These are phyloP conservation scores for Neoitamus cyanurus DNA, from an alignment of 2,888 invertebrate species.

Conservation along the genomic window DNA sequence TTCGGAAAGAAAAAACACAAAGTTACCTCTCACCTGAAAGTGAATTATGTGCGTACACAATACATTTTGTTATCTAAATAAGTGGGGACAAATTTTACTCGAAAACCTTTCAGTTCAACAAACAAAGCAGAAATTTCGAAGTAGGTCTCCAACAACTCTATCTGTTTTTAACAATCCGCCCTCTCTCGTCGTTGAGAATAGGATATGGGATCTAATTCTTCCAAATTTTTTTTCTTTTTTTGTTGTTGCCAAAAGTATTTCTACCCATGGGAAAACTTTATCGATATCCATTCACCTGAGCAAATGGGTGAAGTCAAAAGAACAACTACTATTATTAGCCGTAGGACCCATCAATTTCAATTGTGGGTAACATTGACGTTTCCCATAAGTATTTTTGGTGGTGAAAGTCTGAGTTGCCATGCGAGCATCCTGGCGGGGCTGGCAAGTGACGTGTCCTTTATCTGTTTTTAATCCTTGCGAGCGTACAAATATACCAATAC, in stretches of 20 bases:
- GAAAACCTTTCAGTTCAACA: neutral
- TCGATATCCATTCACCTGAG: neutral
- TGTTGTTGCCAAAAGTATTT: neutral
- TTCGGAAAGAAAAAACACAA: neutral
- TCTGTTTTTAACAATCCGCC: neutral
- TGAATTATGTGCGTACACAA: neutral
- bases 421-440: neutral
- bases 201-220: neutral
- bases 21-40: neutral
- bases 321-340: constrained; percentile 11
- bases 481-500: neutral
- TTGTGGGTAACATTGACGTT: neutral
- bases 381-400: neutral
- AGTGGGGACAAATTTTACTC: neutral
- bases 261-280: neutral
- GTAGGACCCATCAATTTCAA: constrained; percentile 6
- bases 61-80: neutral
- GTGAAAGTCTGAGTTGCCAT: neutral
- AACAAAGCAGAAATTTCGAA: neutral
- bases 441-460: neutral
- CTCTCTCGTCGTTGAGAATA: neutral
- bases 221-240: neutral
- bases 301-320: neutral
- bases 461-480: neutral
- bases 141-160: neutral